These are phyloP conservation scores for Ophonus ardosiacus DNA, from an alignment of 2,888 invertebrate species.

Conservation along the genomic window DNA sequence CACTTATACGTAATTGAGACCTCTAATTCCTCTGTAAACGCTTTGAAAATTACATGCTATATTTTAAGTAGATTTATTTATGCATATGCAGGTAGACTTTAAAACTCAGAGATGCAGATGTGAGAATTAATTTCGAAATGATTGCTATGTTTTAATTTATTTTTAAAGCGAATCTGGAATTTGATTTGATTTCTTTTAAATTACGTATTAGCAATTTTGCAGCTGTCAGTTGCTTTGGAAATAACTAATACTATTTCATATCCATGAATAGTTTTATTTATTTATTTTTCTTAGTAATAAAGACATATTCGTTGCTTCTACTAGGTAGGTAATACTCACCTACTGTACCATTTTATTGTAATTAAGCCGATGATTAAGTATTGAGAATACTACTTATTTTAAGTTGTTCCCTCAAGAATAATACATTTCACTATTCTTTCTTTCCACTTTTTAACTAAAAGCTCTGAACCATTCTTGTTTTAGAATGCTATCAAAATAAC, in stretches of 20 bases:
- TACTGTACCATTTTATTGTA: no score
- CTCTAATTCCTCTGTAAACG: conserved; percentile 47
- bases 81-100: conserved; percentile 8
- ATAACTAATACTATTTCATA: not conserved
- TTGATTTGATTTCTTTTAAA: conserved; percentile 46
- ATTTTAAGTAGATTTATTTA: conserved; percentile 47
- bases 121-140: conserved; percentile 45
- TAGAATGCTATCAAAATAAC: no score
- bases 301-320: no score
- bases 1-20: conserved; percentile 56
- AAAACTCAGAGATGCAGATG: conserved; percentile 7
- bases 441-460: no score
- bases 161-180: conserved; percentile 8
- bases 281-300: not conserved
- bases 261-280: not conserved
- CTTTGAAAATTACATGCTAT: conserved; percentile 48
- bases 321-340: no score
- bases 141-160: conserved; percentile 38
- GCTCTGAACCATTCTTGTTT: no score
- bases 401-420: no score
- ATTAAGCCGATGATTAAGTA: no score
- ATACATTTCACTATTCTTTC: no score
- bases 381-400: no score
- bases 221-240: not conserved
- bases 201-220: conserved; percentile 19